Evolutionary conservation across 2,797 vertebrate species (phyloP), one percentile per base, ranked within the genome.

Genomic region (Oreochromis grahami): DNA sequence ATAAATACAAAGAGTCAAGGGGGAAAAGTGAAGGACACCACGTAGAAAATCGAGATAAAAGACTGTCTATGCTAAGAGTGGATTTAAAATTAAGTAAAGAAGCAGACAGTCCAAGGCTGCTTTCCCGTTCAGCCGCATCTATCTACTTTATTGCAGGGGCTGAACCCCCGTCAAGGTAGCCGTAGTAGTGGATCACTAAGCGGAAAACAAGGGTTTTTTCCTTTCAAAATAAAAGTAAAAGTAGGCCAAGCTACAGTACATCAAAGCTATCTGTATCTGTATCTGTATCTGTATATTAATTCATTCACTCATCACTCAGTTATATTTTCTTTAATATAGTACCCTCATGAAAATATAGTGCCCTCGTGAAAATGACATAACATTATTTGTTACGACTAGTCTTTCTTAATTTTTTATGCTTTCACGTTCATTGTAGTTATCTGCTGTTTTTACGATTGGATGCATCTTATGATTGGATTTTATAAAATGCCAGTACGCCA

Each of bases 151-250:
- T 41, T 32, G 86, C 70, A 36, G 53, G 65, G 29, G 51, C 50
- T 43, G 19, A 78, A 38, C 80, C 7, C 52, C 2, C 36, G 41
- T 78, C 81, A 86, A 89, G 68, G 3, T 0, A 6, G 11, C 12
- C n/a, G 19, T 3, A 1, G 63, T 55, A 13, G 3, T 8, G 5
- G 1, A 19, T 9, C 0, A 7, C 3, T 1, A 7, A 65, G 38
- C 63, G 79, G 88, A 87, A 87, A 15, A 2, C 2, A 0, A 1
- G 1, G 1, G 2, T 8, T 6, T 21, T 63, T 17, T 2, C 63
- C 24, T 5, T 50, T 50, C 70, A 88, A 85, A 85, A 81, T 80
- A 89, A 84, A 82, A 50, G 50, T 21, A 5, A 5, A 24, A 48
- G 9, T 45, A 29, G 15, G 4, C 3, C 41, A 7, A 50, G 43